phyloP scores from a whole-genome alignment of 2,888 invertebrate genomes.

The Agrochola circellaris region DNA sequence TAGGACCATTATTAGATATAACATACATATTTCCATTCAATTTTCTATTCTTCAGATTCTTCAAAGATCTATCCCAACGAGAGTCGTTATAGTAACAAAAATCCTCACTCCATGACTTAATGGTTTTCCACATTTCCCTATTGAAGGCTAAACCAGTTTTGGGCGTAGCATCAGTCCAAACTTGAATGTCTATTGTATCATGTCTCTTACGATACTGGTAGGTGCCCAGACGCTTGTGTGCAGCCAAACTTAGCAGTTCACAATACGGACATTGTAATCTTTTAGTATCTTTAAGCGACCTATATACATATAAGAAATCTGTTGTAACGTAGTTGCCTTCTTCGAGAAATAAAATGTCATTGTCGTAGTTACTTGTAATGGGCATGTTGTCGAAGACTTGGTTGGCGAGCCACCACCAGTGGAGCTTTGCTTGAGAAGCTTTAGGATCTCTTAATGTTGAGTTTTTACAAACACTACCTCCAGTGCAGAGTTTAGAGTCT shows the following conservation, averaged over 20 bases:
- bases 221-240: constrained; percentile 48
- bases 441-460: constrained; percentile 54
- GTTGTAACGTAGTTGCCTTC: constrained; percentile 69
- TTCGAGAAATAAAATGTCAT: constrained; percentile 67
- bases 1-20: constrained; percentile 19
- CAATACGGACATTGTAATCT: constrained; percentile 64
- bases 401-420: constrained; percentile 77
- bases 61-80: constrained; percentile 67
- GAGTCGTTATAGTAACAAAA: constrained; percentile 74
- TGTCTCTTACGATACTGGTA: constrained; percentile 48
- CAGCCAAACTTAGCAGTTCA: constrained; percentile 72
- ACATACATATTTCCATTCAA: constrained; percentile 9
- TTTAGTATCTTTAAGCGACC: constrained; percentile 58
- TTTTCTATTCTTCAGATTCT: constrained; percentile 16
- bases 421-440: constrained; percentile 71
- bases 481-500: constrained; percentile 68
- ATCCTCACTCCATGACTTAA: constrained; percentile 64
- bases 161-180: constrained; percentile 62
- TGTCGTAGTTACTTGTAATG: constrained; percentile 54
- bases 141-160: constrained; percentile 72
- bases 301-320: constrained; percentile 70
- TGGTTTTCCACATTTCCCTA: constrained; percentile 68
- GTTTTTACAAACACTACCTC: constrained; percentile 64
- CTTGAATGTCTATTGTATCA: constrained; percentile 56
- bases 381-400: constrained; percentile 71